Base-by-base conservation (phyloP, 2,797 vertebrate genomes). In the Crocidura indochinensis region DNA sequence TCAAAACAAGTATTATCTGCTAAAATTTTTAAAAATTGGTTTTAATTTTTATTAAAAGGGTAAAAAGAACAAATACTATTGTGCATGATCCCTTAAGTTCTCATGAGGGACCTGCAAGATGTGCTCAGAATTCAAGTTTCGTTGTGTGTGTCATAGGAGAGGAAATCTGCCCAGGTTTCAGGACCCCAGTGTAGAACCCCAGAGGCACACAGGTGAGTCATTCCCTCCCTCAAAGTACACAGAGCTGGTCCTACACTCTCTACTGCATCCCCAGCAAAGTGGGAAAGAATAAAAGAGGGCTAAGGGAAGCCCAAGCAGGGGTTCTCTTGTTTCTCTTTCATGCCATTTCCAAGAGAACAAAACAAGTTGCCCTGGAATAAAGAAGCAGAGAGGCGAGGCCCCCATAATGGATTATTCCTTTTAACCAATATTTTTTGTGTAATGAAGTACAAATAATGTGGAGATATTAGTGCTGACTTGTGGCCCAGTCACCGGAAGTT, bases 1-100 rank as follows among this genome's bases (percentile, higher is more conserved):
- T 88, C 38, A 79, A 89, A 93, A 53, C 31, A 7, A 51, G 6
- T 74, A 74, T 74, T 76, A 46, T 11, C 68, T 84, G 84, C 6
- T 74, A 27, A 82, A 72, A 79, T 12, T 44, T 60, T 67, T 44
- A 73, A 10, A 68, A 51, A 69, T 44, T 10, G 20, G 22, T 44
- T 67, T 60, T 3, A 60, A 10, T 64, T 56, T 44, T 31, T 64
- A 75, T 79, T 51, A 38, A 64, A 88, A 81, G 78, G 26, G 38
- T 67, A 67, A 79, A 60, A 26, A 60, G 24, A 27, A 20, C 51
- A 80, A 69, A 51, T 74, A 51, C 75, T 69, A 65, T 64, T 49
- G 29, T 11, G 51, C 8, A 17, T 10, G 53, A 17, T 27, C 77
- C 62, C 0, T 84, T 75, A 75, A n/a, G 62, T 31, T 24, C 24